Base-by-base conservation (phyloP, 2,888 invertebrate species). In the Shargacucullia verbasci region DNA sequence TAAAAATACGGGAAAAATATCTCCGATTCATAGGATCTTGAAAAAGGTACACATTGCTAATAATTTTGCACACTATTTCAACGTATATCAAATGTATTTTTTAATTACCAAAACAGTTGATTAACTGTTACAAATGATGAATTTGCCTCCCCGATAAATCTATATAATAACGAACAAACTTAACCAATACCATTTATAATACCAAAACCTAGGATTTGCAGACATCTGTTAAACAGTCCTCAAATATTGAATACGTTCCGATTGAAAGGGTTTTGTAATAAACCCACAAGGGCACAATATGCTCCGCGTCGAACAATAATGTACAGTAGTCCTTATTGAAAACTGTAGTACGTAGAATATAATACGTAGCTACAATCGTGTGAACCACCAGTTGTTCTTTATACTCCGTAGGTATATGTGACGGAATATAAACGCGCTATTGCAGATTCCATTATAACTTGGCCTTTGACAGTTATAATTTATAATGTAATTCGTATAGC, bases 371-470 rank as follows among this genome's bases (percentile, higher is more conserved):
- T 50, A 54, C 43, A 37, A 14, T 40, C 63, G 71, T 80, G 81
- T 67, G 80, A 81, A 72, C 61, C 52, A 62, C 53, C 81, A 79
- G 48, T 44, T 73, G 76, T 59, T 59, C 54, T 41, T 63, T 66
- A 67, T 61, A 70, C 56, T 63, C 68, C 39, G 62, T 65, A 55
- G 59, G 59, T 40, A 27, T 49, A 44, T 34, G n/a, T 50, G 34
- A 27, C 56, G 45, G 57, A 66, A 69, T 47, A 53, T 61, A 60
- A 72, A 65, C 76, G 78, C 77, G 78, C 76, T 52, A 62, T 64
- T 60, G 54, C 46, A 25, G 38, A 50, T 47, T 43, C 60, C 59
- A 68, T 59, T 54, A 45, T 61, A 63, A 46, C 45, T 58, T 49
- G 70, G 68, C 25, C 66, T 56, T 49, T 50, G 48, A 64, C 57